Percentiles rank a stretch among this genome's conserved stretches.
phyloP scores from a whole-genome alignment of 1,140 invertebrate species.

The Nebria ingens region DNA sequence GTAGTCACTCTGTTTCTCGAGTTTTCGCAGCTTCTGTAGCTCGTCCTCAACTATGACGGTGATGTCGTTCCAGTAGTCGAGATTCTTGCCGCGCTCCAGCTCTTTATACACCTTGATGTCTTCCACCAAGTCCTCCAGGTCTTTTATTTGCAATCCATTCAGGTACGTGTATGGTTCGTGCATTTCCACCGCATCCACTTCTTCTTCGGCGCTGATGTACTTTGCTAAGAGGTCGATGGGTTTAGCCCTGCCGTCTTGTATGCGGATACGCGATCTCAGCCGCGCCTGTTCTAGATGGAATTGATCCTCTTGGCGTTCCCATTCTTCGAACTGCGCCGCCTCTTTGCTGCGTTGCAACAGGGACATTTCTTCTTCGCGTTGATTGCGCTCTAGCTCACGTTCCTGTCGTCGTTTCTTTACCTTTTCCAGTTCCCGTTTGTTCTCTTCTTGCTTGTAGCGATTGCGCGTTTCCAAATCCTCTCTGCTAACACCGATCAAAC shows the following conservation, averaged over 20 bases:
- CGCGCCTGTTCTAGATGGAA: constrained; percentile 86
- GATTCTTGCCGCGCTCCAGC: constrained; percentile 74
- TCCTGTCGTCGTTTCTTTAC: constrained; percentile 85
- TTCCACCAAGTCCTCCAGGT: constrained; percentile 94
- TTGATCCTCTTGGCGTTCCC: constrained; percentile 90
- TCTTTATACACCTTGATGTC: constrained; percentile 93
- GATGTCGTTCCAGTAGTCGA: constrained; percentile 95
- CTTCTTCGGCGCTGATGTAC: constrained; percentile 89
- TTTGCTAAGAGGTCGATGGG: constrained; percentile 96
- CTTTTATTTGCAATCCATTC: constrained; percentile 80
- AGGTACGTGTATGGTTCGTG: constrained; percentile 96
- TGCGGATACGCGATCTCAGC: constrained; percentile 84
- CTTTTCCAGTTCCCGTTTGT: constrained; percentile 79
- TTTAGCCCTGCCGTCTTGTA: constrained; percentile 92
- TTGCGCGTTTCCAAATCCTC: constrained; percentile 82
- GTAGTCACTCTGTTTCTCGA: constrained; percentile 53
- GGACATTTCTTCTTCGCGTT: constrained; percentile 82
- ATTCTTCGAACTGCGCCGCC: constrained; percentile 87
- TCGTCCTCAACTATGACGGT: constrained; percentile 94
- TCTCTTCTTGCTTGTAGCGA: constrained; percentile 81
- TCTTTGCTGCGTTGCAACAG: constrained; percentile 85
- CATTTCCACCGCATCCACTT: constrained; percentile 91
- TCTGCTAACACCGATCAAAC: constrained; percentile 60
- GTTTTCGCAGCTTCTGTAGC: constrained; percentile 73
- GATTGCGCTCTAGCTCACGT: constrained; percentile 80